Evolutionary conservation across 2,113 vertebrate genomes (phyloP), one percentile per base, ranked within the genome.

Genomic region (Circaetus cinerascens): DNA sequence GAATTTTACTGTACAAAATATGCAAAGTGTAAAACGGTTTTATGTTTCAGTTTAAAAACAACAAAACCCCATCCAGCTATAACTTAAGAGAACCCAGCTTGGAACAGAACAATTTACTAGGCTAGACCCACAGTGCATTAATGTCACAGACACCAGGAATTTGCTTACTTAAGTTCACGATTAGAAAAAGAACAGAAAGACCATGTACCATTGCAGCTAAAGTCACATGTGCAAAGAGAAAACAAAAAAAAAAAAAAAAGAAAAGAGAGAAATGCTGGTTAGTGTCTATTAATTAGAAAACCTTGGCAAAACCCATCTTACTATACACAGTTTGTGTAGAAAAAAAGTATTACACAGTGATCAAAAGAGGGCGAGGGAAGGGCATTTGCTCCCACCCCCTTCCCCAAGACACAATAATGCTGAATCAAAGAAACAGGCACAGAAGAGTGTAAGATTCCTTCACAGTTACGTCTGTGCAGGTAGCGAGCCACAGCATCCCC

Each of bases 1-100:
- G 96, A 97, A 90, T 86, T 96, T 98, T 97, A 97, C 90, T 97
- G 97, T 97, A 98, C 97, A 98, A 98, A 98, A 98, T 96, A 97
- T 90, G 92, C 95, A 94, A 97, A 91, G 86, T 95, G 91, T 97
- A 97, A 98, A 98, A 97, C 68, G 4, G 95, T 96, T 95, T 97
- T 81, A 96, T 76, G 91, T 94, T 95, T 97, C 86, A 92, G 95
- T 96, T 96, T 80, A 92, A 88, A 96, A 96, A 95, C 90, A 92
- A 94, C 69, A 68, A 91, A 96, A 95, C 88, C 96, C 95, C 96
- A 95, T 96, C 95, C 95, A 94, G 86, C 76, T 96, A 96, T 91
- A 86, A 90, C 59, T 95, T 92, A 97, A 96, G 97, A 96, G 96
- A 94, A 95, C 90, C 85, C 92, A 76, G 95, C 92, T 95, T 95